A percentile compares a stretch with the other conserved stretches of the same genome.
These are phyloP conservation scores for Idaea dimidiata DNA, from an alignment of 2,888 invertebrate species.

Conservation along the genomic window DNA sequence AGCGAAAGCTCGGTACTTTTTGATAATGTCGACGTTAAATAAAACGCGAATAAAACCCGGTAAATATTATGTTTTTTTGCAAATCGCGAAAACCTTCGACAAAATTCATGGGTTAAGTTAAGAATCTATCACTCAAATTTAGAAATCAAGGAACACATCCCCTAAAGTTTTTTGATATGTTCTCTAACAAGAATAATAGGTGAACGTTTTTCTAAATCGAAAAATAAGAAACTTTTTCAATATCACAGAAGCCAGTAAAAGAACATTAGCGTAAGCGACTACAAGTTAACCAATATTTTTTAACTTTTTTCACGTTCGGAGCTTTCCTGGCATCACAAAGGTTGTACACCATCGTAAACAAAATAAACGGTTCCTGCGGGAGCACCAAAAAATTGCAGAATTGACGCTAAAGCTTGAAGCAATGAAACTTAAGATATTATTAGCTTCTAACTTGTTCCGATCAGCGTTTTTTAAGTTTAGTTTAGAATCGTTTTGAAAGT, in stretches of 20 bases:
- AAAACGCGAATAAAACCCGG: too few relatives aligned
- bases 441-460: neutral
- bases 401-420: neutral
- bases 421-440: neutral
- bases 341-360: neutral
- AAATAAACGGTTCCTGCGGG: neutral
- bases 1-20: too few relatives aligned
- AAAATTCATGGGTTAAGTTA: too few relatives aligned
- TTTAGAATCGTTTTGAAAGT: neutral
- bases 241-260: neutral
- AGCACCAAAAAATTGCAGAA: neutral
- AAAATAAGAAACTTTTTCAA: neutral
- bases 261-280: constrained; percentile 1
- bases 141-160: neutral
- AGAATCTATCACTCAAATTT: neutral
- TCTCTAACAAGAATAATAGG: neutral
- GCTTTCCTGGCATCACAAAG: neutral
- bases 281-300: constrained; percentile 1
- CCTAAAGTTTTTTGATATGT: neutral
- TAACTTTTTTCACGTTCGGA: neutral
- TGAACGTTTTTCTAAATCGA: neutral
- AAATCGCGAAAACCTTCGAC: too few relatives aligned
- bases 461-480: neutral
- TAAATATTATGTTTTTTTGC: too few relatives aligned
- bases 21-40: too few relatives aligned